Percentiles rank a stretch among this genome's conserved stretches.
Evolutionary conservation across 2,888 invertebrate genomes (phyloP).

Genomic region (Stenoptilia bipunctidactyla): DNA sequence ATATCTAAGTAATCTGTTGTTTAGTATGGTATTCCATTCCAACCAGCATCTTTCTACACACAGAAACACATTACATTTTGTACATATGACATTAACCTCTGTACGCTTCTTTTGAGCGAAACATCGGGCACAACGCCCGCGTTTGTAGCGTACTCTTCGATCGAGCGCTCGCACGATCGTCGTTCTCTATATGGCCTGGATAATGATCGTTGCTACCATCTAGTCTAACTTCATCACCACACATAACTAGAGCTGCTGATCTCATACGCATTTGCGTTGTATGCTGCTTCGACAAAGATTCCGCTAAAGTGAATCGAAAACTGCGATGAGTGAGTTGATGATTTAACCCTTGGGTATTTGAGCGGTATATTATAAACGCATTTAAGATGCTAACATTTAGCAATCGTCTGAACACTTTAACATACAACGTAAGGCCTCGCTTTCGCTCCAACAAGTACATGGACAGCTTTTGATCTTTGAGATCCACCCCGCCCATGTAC

Average conservation of each 20-base stretch:
- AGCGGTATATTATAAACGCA: constrained; percentile 3
- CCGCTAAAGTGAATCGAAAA: no score
- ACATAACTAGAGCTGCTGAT: no score
- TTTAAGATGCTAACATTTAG: constrained; percentile 5
- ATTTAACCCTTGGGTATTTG: neutral
- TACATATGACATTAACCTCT: constrained; percentile 4
- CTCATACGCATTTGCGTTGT: no score
- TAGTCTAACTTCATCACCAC: neutral
- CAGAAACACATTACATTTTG: constrained; percentile 6
- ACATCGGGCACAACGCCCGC: constrained; percentile 9
- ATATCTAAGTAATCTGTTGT: no score
- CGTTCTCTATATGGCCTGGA: constrained; percentile 1
- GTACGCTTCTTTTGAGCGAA: constrained; percentile 2
- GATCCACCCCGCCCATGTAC: constrained; percentile 15
- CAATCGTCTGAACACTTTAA: constrained; percentile 7
- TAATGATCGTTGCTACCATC: constrained; percentile 1
- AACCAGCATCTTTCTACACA: constrained; percentile 10
- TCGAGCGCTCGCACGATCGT: neutral
- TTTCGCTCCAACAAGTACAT: no score
- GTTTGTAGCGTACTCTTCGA: constrained; percentile 1
- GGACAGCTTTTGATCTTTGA: constrained; percentile 17
- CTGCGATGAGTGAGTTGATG: no score
- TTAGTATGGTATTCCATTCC: constrained; percentile 4
- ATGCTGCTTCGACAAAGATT: no score
- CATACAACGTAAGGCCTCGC: constrained; percentile 7